Evolutionary conservation across 2,888 invertebrate species (phyloP).

Genomic region (Drosophila rellima): DNA sequence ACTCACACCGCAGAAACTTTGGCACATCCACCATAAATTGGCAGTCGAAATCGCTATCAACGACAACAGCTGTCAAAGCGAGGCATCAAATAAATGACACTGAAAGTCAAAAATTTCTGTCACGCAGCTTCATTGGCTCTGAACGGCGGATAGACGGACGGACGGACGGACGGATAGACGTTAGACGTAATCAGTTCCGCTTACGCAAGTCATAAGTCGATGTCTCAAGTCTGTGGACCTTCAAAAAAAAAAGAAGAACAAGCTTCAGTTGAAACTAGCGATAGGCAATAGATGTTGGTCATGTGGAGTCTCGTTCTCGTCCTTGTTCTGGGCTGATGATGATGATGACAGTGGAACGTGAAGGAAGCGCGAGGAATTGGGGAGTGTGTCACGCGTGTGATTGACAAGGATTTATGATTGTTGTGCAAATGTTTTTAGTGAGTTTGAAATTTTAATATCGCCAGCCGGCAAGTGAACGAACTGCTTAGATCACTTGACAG

Average conservation of each 20-base stretch:
- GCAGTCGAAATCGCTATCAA: conserved; percentile 50
- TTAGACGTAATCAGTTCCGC: conserved; percentile 77
- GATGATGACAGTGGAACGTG: conserved; percentile 66
- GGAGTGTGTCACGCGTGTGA: conserved; percentile 76
- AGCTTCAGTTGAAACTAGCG: conserved; percentile 62
- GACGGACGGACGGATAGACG: no score
- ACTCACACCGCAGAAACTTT: conserved; percentile 10
- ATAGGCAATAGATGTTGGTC: conserved; percentile 46
- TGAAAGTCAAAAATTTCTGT: conserved; percentile 69
- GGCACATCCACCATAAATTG: conserved; percentile 30
- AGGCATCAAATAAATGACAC: conserved; percentile 73
- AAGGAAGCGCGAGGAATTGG: conserved; percentile 28
- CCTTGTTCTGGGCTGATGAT: conserved; percentile 33
- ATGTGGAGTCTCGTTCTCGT: conserved; percentile 29
- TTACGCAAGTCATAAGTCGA: conserved; percentile 66
- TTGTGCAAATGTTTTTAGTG: conserved; percentile 66
- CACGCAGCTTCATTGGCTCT: conserved; percentile 62
- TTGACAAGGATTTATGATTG: conserved; percentile 83
- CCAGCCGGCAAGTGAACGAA: conserved; percentile 62
- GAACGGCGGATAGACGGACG: no score
- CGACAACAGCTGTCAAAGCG: conserved; percentile 67
- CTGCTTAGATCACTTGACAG: conserved; percentile 49
- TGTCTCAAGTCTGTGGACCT: conserved; percentile 11
- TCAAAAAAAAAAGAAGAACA: not conserved
- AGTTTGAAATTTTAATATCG: conserved; percentile 72